Conservation (phyloP, 2,797 vertebrate genomes). For the Spinus pinus region DNA sequence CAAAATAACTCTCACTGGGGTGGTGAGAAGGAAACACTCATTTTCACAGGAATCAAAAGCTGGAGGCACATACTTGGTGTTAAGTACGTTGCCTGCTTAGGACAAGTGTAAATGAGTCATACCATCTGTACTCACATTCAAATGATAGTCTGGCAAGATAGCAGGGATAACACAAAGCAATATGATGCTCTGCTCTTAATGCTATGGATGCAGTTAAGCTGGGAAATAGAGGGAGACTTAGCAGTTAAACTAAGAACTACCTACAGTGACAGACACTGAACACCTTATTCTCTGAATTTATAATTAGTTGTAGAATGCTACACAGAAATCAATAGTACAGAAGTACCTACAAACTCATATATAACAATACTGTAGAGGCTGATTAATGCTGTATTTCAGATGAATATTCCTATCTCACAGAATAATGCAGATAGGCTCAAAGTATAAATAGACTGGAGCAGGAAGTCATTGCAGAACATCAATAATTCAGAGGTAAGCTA, state of each 20-base stretch:
- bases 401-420: not conserved
- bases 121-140: conserved; percentile 48
- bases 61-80: conserved; percentile 28
- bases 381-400: not conserved
- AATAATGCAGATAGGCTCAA: not conserved
- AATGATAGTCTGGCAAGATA: conserved; percentile 49
- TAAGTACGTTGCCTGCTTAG: conserved; percentile 29
- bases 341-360: not conserved
- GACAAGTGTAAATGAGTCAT: conserved; percentile 57
- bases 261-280: not conserved
- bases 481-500: conserved; percentile 30
- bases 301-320: not conserved
- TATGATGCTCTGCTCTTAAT: not conserved
- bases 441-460: not conserved
- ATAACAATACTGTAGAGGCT: not conserved
- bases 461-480: conserved; percentile 1
- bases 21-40: not conserved
- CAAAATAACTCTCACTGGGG: not conserved
- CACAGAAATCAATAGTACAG: not conserved
- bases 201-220: not conserved
- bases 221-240: not conserved
- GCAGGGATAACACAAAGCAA: conserved; percentile 39
- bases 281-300: not conserved
- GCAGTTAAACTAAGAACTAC: not conserved
- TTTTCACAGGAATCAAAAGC: conserved; percentile 13